Percentiles rank a stretch among this genome's conserved stretches.
Evolutionary conservation across 2,113 vertebrate species (phyloP).

Genomic region (Pimephales promelas): DNA sequence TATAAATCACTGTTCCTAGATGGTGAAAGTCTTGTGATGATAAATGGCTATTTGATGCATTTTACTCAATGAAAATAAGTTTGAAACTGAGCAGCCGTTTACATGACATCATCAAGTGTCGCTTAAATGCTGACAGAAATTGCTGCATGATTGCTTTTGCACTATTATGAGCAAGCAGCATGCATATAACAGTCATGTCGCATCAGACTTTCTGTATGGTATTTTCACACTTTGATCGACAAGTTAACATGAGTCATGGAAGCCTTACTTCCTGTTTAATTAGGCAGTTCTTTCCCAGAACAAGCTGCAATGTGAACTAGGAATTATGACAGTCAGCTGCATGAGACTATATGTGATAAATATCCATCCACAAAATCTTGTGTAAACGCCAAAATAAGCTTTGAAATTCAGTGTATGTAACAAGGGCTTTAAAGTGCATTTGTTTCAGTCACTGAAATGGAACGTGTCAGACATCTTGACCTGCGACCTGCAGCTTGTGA

Average conservation of each 20-base stretch:
- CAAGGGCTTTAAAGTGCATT: background rate
- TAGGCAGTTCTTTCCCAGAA: background rate
- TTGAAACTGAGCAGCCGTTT: background rate
- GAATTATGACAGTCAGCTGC: background rate
- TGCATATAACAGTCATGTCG: background rate
- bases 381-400: background rate
- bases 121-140: background rate
- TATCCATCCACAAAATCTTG: background rate
- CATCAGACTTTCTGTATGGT: background rate
- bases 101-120: background rate
- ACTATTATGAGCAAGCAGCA: background rate
- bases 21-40: background rate
- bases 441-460: background rate
- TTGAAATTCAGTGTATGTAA: background rate
- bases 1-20: background rate
- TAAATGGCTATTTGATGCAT: background rate
- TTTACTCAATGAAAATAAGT: background rate
- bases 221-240: background rate
- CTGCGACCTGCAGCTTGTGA: background rate
- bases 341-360: background rate
- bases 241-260: background rate
- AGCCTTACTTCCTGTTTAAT: background rate
- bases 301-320: slow-evolving; percentile 46
- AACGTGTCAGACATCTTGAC: background rate
- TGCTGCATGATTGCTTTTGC: background rate